Percentiles rank a stretch among this genome's conserved stretches.
Evolutionary conservation across 2,888 invertebrate genomes (phyloP).

Genomic region (Dysmachus trigonus): DNA sequence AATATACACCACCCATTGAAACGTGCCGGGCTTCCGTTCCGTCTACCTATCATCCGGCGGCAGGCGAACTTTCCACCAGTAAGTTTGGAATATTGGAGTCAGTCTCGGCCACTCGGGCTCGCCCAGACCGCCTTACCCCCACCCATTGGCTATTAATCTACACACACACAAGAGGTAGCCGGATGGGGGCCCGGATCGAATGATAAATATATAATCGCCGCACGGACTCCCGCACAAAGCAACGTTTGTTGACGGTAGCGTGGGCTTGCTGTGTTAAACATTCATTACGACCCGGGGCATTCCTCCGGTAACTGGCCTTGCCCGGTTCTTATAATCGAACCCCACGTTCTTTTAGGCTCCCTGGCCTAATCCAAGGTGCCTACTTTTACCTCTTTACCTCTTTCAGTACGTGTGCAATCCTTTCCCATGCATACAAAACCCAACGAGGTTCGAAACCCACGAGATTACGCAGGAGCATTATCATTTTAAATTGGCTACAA

Average conservation of each 20-base stretch:
- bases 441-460: background rate
- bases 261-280: background rate
- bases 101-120: background rate
- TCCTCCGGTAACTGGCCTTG: background rate
- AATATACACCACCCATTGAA: background rate
- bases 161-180: background rate
- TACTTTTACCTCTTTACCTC: background rate
- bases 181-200: background rate
- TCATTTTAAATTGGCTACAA: background rate
- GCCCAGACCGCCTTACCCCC: background rate
- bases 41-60: background rate
- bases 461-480: background rate
- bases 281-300: background rate
- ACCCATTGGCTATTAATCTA: background rate
- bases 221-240: background rate
- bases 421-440: background rate
- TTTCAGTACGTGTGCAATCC: background rate
- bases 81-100: background rate
- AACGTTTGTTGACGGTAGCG: background rate
- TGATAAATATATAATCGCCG: slow-evolving; percentile 19
- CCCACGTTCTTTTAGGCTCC: background rate
- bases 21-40: background rate
- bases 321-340: background rate
- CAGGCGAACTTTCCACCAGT: background rate
- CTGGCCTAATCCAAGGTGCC: background rate